Evolutionary conservation across 2,113 vertebrate species (phyloP), one percentile per base, ranked within the genome.

Genomic region (Lepus americanus): DNA sequence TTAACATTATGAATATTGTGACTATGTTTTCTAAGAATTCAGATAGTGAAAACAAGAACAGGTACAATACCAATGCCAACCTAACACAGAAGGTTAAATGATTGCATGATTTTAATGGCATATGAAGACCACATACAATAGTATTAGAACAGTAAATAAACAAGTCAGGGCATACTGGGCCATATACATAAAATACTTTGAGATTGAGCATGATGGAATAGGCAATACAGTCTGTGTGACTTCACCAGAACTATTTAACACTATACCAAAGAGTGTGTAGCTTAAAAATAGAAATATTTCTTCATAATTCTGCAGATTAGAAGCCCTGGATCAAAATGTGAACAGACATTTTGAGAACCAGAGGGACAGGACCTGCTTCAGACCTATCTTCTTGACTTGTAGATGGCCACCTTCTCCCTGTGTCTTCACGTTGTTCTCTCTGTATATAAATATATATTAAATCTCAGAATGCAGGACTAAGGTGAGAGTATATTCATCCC

Each of bases 1-100:
- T 80, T 77, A 74, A 63, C 25, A 16, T 73, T 90, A 64, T n/a
- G 4, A 87, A 20, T 53, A 59, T n/a, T 74, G 17, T 84, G 72
- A 84, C 36, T 59, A 77, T 39, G 29, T 70, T 94, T 94, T 94
- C n/a, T 33, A 51, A 70, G 67, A 90, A 90, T 44, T 90, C 53
- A 53, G 36, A 51, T 9, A 90, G 11, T 11, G n/a, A 85, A 90
- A 94, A 77, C 5, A 19, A 55, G 29, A 83, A 76, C n/a, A 89
- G 19, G 27, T 29, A 20, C 19, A 29, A 36, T 66, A 69, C 1
- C 14, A 44, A 53, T 6, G 51, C n/a, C 36, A 87, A 36, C 23
- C 36, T 29, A 14, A 14, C 51, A 59, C n/a, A 20, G 17, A 64
- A 76, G 22, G 17, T 31, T 67, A 87, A 88, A 74, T 87, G 4